Base-by-base conservation (phyloP, 2,888 invertebrate species). In the Pristionchus maxplancki region DNA sequence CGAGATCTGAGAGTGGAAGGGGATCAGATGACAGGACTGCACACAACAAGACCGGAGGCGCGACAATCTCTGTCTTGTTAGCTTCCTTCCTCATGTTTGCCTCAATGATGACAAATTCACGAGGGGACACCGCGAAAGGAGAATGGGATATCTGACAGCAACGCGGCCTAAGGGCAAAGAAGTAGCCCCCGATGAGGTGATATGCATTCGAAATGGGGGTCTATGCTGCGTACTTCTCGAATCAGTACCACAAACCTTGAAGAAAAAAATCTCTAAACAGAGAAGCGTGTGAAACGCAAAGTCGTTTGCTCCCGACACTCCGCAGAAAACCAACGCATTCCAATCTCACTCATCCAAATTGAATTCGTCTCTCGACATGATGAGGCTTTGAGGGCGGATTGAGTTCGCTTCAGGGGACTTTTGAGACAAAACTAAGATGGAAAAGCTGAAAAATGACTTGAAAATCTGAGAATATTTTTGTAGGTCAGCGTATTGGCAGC, bases 401-500 rank as follows among this genome's bases (percentile, higher is more conserved):
- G 71, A 28, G 40, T 37, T 74, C 78, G 6, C 13, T 31, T 67
- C 31, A 11, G 31, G 24, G 2, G 13, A 67, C n/a, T 62, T 24
- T n/a, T 1, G 6, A 11, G 1, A 24, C 62, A n/a, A n/a, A n/a
- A n/a, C n/a, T n/a, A n/a, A 17, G 37, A 15, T 34, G 34, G 71
- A 71, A 64, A n/a, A 67, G 5, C 28, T 17, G 44, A 50, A 31
- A 50, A 62, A 3, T 37, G 24, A n/a, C n/a, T n/a, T 84, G 24
- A 62, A 37, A 44, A 48, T 20, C 11, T 13, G 20, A 50, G n/a
- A 28, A 6, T 83, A 15, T 24, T n/a, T 3, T 87, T 87, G 15
- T 90, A 94, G 94, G 94, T 28, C 93, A 93, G 71, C 93, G 94
- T 89, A 91, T 94, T 84, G 94, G 94, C 13, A 94, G 93, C 89